phyloP scores from a whole-genome alignment of 2,797 vertebrate genomes.

The Euphonia xanthogaster region DNA sequence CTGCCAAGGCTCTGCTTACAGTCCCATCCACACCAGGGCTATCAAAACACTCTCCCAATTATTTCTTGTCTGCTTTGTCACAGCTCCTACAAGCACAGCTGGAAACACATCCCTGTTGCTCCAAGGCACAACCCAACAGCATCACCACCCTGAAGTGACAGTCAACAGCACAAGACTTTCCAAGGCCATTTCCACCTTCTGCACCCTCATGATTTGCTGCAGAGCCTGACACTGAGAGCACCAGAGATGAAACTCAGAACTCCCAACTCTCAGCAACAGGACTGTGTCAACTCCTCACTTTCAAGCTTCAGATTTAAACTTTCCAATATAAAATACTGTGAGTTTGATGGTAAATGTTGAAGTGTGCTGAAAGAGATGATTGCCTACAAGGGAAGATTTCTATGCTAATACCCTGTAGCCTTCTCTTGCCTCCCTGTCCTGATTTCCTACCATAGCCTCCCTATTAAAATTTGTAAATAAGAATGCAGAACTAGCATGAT shows the following conservation, averaged over 20 bases:
- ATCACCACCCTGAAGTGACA: not conserved
- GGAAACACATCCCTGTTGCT: not conserved
- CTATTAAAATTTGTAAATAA: not conserved
- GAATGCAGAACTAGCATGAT: constrained; percentile 7
- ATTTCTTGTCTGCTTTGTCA: not conserved
- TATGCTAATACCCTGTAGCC: not conserved
- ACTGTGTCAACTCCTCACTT: not conserved
- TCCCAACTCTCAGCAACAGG: not conserved
- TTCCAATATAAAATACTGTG: not conserved
- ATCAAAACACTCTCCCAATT: not conserved
- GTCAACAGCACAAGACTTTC: not conserved
- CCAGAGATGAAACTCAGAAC: not conserved
- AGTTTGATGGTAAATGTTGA: not conserved
- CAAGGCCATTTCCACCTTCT: not conserved
- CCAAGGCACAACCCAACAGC: not conserved
- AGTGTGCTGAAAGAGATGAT: not conserved
- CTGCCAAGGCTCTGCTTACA: not conserved
- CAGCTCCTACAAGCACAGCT: not conserved
- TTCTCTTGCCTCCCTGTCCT: not conserved
- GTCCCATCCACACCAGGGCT: not conserved
- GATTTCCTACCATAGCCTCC: not conserved
- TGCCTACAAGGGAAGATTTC: not conserved
- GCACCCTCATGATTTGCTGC: not conserved
- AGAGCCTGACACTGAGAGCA: not conserved
- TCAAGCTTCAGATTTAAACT: not conserved